Evolutionary conservation across 2,888 invertebrate species (phyloP), one percentile per base, ranked within the genome.

Genomic region (Halictus quadricinctus): DNA sequence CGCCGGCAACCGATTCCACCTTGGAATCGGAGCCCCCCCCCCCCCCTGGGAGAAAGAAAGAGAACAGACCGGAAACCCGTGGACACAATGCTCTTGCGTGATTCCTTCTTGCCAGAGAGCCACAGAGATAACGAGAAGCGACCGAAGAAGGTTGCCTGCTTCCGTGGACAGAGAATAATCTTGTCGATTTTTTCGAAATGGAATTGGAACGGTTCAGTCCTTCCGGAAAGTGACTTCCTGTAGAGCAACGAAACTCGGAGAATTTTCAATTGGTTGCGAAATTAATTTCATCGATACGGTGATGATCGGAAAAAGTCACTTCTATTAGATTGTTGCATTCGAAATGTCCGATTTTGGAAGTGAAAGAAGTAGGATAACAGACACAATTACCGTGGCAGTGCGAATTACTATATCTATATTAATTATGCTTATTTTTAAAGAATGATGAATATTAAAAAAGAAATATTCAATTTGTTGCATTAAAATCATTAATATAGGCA

Each of bases 11-110:
- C 60, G 70, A 72, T 15, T 41, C 72, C 69, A 74, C 72, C 48
- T 76, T 82, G 84, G 84, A 79, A 79, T 76, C 76, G 79, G 79
- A 79, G 79, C 29, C 29, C 29, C 29, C 29, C 29, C 29, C 29
- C 29, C 1, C 12, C 36, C 18, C 72, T 75, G 78, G 46, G 78
- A 82, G 75, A 70, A 60, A 48, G 54, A 54, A 72, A 46, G 36
- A n/a, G 58, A 64, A 29, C 64, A 64, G 72, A 64, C 54, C 72
- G 78, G 79, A 84, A 82, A 36, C 75, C 43, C 66, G 58, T 73
- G 75, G 54, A 82, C 74, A 64, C 46, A 46, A 36, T 48, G 12
- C 13, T 4, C 54, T 41, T 36, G 58, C 83, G 75, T 83, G 75
- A 76, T 74, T 70, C 46, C 41, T 66, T 36, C n/a, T 12, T 8